A percentile compares a stretch with the other conserved stretches of the same genome.
Evolutionary conservation across 1,140 invertebrate species (phyloP).

Genomic region (Leguminivora glycinivorella): DNA sequence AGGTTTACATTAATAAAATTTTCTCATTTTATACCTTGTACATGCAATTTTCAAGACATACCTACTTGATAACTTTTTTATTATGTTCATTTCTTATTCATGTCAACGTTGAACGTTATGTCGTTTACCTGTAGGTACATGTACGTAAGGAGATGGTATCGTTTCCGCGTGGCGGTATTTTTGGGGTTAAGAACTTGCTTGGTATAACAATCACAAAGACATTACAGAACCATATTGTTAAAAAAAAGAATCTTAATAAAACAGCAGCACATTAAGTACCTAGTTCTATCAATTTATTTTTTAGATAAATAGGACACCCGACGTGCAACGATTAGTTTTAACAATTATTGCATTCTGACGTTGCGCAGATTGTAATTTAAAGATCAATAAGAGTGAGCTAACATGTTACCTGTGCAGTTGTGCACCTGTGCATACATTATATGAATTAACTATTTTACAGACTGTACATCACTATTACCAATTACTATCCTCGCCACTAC

Average conservation of each 20-base stretch:
- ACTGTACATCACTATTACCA: too few relatives aligned
- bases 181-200: not conserved
- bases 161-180: conserved; percentile 11
- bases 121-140: not conserved
- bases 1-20: not conserved
- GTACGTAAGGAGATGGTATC: conserved; percentile 1
- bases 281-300: too few relatives aligned
- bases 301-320: too few relatives aligned
- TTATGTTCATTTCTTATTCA: conserved; percentile 2
- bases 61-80: not conserved
- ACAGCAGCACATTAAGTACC: too few relatives aligned
- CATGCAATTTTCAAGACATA: not conserved
- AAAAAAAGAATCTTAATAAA: not conserved
- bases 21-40: too few relatives aligned
- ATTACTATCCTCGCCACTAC: not conserved
- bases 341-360: too few relatives aligned
- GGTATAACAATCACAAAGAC: not conserved
- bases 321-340: too few relatives aligned
- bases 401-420: not conserved
- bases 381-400: too few relatives aligned
- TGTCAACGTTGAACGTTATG: conserved; percentile 3
- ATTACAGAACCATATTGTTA: not conserved
- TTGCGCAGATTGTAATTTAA: too few relatives aligned
- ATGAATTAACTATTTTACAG: too few relatives aligned
- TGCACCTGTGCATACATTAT: not conserved